Evolutionary conservation across 2,888 invertebrate species (phyloP).

Genomic region (Aelia acuminata): DNA sequence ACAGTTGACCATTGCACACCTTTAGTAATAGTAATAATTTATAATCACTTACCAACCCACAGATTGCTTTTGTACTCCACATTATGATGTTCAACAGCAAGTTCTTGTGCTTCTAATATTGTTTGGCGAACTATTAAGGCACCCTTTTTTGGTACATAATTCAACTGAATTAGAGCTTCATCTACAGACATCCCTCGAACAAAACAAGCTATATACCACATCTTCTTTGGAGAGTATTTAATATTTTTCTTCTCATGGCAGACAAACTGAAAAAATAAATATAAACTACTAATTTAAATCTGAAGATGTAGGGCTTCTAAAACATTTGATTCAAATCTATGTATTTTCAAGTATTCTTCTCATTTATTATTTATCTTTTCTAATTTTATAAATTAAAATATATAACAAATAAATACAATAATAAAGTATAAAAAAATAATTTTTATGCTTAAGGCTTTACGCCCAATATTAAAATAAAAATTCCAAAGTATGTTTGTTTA

Average conservation of each 20-base stretch:
- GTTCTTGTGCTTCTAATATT: slow-evolving; percentile 88
- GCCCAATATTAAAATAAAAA: too few species aligned
- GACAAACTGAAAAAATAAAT: slow-evolving; percentile 79
- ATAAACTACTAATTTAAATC: too few species aligned
- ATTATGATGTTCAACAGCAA: slow-evolving; percentile 89
- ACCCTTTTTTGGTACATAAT: slow-evolving; percentile 86
- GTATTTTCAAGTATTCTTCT: too few species aligned
- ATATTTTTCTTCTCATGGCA: slow-evolving; percentile 88
- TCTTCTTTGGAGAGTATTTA: slow-evolving; percentile 91
- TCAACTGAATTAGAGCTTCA: slow-evolving; percentile 92
- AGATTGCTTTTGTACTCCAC: slow-evolving; percentile 95
- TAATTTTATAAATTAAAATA: too few species aligned
- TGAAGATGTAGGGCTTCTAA: too few species aligned
- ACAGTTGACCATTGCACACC: too few species aligned
- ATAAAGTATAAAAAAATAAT: too few species aligned
- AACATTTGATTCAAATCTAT: too few species aligned
- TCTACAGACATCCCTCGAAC: slow-evolving; percentile 94
- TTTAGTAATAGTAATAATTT: neutral
- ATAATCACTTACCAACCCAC: slow-evolving; percentile 85
- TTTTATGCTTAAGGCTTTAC: too few species aligned
- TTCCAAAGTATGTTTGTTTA: too few species aligned
- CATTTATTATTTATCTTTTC: too few species aligned
- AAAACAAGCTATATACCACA: slow-evolving; percentile 92
- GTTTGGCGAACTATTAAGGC: slow-evolving; percentile 81
- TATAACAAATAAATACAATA: too few species aligned